A percentile compares a stretch with the other conserved stretches of the same genome.
Conservation (phyloP, 2,797 vertebrate genomes). For the Loriculus beryllinus region DNA sequence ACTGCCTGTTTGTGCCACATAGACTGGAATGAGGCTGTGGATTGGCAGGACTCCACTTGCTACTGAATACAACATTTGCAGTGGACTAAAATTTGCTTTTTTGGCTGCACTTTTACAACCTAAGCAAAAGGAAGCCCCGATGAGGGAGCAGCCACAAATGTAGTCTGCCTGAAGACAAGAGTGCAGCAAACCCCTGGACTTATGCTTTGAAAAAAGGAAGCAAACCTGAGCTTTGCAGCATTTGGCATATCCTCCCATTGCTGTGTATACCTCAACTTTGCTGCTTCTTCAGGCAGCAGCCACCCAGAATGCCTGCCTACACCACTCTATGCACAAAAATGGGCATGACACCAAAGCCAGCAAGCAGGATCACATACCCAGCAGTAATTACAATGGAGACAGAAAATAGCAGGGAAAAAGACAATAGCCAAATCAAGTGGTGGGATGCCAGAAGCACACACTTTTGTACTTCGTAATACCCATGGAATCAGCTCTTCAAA, state of each 20-base stretch:
- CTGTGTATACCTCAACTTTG: background rate
- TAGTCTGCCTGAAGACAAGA: background rate
- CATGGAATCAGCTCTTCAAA: background rate
- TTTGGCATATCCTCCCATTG: background rate
- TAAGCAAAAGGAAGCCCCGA: background rate
- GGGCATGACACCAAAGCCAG: background rate
- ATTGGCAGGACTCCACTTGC: background rate
- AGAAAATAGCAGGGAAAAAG: background rate
- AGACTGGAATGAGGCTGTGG: background rate
- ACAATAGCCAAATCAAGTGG: background rate
- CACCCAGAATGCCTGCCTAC: background rate
- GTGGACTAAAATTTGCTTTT: background rate
- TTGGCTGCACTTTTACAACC: background rate
- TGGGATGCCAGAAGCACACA: background rate
- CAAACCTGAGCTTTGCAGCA: background rate
- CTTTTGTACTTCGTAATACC: background rate
- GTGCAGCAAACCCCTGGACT: background rate
- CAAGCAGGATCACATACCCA: background rate
- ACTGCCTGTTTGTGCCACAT: fast-evolving
- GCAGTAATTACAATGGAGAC: background rate
- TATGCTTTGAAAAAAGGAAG: background rate
- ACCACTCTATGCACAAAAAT: background rate
- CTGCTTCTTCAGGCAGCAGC: background rate
- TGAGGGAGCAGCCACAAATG: fast-evolving
- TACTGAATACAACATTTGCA: background rate